Base-by-base conservation (phyloP, 1,140 invertebrate species). In the Eulimnadia texana region DNA sequence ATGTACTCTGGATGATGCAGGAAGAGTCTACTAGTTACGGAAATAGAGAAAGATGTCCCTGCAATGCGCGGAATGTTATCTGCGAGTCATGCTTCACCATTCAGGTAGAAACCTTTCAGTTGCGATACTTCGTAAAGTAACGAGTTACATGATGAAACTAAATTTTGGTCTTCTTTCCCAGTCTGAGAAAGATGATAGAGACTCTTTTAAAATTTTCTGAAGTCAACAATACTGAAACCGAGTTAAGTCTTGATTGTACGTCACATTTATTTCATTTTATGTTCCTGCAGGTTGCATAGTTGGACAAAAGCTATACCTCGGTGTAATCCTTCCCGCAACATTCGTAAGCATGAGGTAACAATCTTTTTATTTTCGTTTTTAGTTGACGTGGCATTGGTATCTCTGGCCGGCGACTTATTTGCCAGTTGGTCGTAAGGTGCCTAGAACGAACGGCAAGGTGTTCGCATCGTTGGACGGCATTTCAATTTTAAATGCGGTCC, bases 11-110 rank as follows among this genome's bases (percentile, higher is more conserved):
- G 63, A 86, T 95, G 73, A 85, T 99, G 20, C 97, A 99, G 71
- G 93, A 97, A 76, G 97, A 99, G 76, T 99, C 96, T 1, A n/a
- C n/a, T n/a, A n/a, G n/a, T n/a, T 99, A 97, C 80, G 97, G 97
- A 0, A 99, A 99, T 76, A 98, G 93, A 68, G 97, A 96, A 57
- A 98, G 94, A 70, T 80, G 96, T 50, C 80, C 97, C n/a, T 63
- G 98, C 99, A 72, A 95, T 99, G 2, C 95, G 96, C 27, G 97
- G 97, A 10, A 95, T 99, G 72, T 99, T 97, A 77, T 78, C 99
- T 60, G 95, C 96, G 10, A 93, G 96, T 69, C 97, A 99, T 78
- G 96, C 97, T 0, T 99, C 93, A 95, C 98, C 71, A 93, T 92
- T 90, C 78, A 76, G 68, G 63, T 23, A 54, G 16, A 9, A 6